Conservation (phyloP, 2,888 invertebrate species). For the Caenorhabditis sinica region DNA sequence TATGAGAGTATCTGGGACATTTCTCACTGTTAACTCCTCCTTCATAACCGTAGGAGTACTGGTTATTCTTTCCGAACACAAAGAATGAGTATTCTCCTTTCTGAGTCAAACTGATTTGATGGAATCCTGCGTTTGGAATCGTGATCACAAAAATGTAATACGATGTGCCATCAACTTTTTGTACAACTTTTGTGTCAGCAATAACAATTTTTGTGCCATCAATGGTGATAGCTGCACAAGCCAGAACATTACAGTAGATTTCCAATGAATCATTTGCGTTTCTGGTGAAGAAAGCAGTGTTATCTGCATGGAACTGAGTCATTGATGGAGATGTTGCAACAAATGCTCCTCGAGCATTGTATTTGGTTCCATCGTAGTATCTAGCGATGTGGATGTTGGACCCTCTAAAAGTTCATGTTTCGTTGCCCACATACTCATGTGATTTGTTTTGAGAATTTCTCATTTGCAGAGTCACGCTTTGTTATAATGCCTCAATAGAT, state of each 20-base stretch:
- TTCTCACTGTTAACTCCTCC: constrained; percentile 62
- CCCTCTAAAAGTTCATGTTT: constrained; percentile 53
- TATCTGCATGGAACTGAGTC: constrained; percentile 61
- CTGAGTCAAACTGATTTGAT: constrained; percentile 38
- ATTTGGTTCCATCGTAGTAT: constrained; percentile 59
- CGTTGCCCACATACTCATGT: not conserved
- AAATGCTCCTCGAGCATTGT: constrained; percentile 62
- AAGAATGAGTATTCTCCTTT: constrained; percentile 59
- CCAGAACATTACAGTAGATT: constrained; percentile 50
- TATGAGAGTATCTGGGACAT: too few species aligned
- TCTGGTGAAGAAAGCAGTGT: constrained; percentile 67
- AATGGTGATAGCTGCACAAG: constrained; percentile 43
- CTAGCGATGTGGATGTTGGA: constrained; percentile 68
- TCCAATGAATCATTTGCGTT: constrained; percentile 65
- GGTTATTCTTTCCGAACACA: constrained; percentile 64
- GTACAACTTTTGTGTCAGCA: constrained; percentile 18
- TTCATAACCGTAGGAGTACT: constrained; percentile 67
- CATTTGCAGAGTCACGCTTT: too few species aligned
- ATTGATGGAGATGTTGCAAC: constrained; percentile 67
- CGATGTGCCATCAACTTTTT: constrained; percentile 36
- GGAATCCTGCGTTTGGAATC: constrained; percentile 53
- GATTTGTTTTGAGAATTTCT: not conserved
- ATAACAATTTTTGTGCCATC: constrained; percentile 23
- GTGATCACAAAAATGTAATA: constrained; percentile 48
- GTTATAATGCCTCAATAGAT: not conserved